Evolutionary conservation across 2,888 invertebrate genomes (phyloP).

Genomic region (Stomorhina lunata): DNA sequence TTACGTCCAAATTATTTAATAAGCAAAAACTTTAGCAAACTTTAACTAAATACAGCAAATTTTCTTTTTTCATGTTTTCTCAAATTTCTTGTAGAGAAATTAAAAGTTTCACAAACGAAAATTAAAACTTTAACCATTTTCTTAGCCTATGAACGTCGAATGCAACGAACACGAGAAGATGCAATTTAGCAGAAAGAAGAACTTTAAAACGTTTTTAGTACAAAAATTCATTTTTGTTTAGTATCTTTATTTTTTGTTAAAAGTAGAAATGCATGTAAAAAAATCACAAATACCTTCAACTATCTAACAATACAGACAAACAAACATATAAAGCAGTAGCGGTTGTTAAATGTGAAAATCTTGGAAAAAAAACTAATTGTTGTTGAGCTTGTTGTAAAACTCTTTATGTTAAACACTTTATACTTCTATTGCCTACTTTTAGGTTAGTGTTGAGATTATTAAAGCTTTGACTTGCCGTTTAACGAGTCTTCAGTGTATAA

Average conservation of each 20-base stretch:
- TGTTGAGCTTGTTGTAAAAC: background rate
- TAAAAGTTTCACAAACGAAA: constrained; percentile 40
- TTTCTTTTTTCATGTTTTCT: background rate
- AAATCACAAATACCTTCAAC: no score
- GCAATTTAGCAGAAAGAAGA: constrained; percentile 36
- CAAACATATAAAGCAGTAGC: background rate
- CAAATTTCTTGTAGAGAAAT: constrained; percentile 27
- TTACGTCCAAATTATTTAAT: background rate
- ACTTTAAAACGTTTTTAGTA: constrained; percentile 22
- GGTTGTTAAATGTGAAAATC: no score
- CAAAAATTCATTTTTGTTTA: constrained; percentile 33
- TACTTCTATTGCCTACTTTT: constrained; percentile 11
- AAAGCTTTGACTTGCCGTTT: background rate
- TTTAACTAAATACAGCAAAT: background rate
- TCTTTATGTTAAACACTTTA: background rate
- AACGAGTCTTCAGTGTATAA: background rate
- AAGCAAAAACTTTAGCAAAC: background rate
- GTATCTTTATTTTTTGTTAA: constrained; percentile 38
- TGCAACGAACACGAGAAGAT: background rate
- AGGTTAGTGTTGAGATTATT: background rate
- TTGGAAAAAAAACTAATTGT: no score
- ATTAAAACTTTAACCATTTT: constrained; percentile 46
- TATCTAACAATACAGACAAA: background rate
- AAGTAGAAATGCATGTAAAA: constrained; percentile 7
- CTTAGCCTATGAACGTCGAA: background rate